Percentiles rank a stretch among this genome's conserved stretches.
Conservation (phyloP, 64 coral and sea anemone species). For the Trachythela sp. region DNA sequence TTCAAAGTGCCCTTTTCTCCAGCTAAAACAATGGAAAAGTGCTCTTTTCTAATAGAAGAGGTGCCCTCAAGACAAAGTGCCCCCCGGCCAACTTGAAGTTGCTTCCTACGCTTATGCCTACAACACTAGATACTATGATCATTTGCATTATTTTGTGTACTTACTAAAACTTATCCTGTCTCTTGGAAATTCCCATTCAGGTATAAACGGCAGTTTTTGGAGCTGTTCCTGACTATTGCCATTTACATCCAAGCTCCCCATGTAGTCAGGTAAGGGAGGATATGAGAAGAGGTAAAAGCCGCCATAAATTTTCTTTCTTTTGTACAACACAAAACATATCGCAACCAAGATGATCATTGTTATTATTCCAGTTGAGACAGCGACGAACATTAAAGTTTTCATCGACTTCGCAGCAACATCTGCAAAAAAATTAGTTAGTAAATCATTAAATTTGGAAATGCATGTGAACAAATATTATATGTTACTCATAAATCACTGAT, state of each 20-base stretch:
- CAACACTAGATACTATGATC: background rate
- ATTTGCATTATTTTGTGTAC: background rate
- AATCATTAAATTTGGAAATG: too few species aligned
- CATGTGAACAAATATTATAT: too few species aligned
- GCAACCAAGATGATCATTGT: background rate
- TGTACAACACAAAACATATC: background rate
- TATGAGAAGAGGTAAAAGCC: slow-evolving; percentile 19
- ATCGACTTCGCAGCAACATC: background rate
- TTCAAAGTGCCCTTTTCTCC: too few species aligned
- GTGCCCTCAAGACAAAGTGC: too few species aligned
- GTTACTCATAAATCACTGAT: too few species aligned
- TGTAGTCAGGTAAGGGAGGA: background rate
- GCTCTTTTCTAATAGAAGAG: too few species aligned
- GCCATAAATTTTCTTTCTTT: slow-evolving; percentile 7
- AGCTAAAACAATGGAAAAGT: too few species aligned
- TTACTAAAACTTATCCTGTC: background rate
- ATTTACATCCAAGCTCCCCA: background rate
- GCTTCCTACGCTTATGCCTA: background rate
- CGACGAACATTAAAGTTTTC: background rate
- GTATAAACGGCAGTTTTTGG: background rate
- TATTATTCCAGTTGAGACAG: background rate
- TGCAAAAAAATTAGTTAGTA: too few species aligned
- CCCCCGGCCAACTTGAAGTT: too few species aligned
- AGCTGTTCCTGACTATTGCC: background rate
- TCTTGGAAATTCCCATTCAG: slow-evolving; percentile 19